Conservation (phyloP, 2,797 vertebrate genomes). For the Phoebastria nigripes region DNA sequence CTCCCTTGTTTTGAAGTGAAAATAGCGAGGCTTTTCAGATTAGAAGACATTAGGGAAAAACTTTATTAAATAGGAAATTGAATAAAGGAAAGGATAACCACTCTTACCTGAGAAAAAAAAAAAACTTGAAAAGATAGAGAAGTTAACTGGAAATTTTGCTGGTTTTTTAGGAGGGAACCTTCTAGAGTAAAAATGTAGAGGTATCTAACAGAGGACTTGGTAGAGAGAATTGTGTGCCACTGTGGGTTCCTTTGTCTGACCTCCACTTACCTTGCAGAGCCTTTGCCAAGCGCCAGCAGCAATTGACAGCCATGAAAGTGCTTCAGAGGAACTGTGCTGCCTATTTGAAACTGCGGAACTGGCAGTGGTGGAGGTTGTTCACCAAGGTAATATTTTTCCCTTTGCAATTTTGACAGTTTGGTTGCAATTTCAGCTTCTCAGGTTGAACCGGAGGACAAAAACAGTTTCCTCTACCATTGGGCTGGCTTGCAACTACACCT, state of each 20-base stretch:
- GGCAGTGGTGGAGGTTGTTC: conserved; percentile 99
- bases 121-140: not conserved
- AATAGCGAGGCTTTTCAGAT: not conserved
- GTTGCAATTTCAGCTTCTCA: not conserved
- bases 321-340: conserved; percentile 98
- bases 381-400: conserved; percentile 85
- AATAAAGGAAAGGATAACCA: not conserved
- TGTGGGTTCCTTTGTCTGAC: not conserved
- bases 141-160: not conserved
- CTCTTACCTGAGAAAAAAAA: not conserved
- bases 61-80: not conserved
- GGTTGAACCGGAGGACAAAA: not conserved
- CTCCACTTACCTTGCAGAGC: conserved; percentile 75
- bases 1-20: not conserved
- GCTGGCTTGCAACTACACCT: not conserved
- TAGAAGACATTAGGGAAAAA: not conserved
- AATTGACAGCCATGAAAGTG: conserved; percentile 97
- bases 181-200: not conserved
- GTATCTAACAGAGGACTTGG: not conserved
- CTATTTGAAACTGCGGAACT: conserved; percentile 96
- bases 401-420: not conserved
- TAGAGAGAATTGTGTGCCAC: not conserved
- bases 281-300: conserved; percentile 94
- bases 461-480: not conserved
- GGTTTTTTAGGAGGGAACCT: not conserved